Evolutionary conservation across 1,140 invertebrate species (phyloP).

Genomic region (Helicoverpa zea): DNA sequence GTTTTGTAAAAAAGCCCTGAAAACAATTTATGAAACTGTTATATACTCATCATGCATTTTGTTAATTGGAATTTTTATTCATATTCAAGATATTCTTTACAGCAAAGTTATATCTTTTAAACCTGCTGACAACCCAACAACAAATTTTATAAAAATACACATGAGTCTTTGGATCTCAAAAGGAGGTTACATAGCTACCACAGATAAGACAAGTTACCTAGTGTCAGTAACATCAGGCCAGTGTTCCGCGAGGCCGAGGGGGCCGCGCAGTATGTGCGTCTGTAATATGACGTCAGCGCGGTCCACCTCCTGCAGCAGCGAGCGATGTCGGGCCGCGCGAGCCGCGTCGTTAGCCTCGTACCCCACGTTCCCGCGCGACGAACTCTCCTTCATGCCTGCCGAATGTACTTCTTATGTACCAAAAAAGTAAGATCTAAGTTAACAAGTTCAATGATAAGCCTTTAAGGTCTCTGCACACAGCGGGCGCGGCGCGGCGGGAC

Average conservation of each 20-base stretch:
- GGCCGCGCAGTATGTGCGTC: conserved; percentile 71
- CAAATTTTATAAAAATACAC: neutral
- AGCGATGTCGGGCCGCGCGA: conserved; percentile 73
- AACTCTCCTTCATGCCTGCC: conserved; percentile 60
- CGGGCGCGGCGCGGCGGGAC: too few species aligned
- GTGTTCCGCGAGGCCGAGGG: conserved; percentile 68
- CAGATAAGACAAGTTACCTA: conserved; percentile 60
- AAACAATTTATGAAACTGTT: conserved; percentile 56
- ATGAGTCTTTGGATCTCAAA: neutral
- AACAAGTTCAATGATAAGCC: neutral
- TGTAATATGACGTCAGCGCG: conserved; percentile 79
- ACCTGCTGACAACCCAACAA: too few species aligned
- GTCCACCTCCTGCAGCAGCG: conserved; percentile 76
- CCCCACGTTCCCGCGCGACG: conserved; percentile 48
- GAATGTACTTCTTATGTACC: neutral
- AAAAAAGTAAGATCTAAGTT: neutral
- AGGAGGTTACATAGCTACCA: neutral
- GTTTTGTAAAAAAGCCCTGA: conserved; percentile 88
- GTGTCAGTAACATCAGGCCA: conserved; percentile 77
- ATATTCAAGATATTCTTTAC: too few species aligned
- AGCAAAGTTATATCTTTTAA: neutral
- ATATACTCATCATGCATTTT: neutral
- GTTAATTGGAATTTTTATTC: too few species aligned
- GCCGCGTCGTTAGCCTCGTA: conserved; percentile 66
- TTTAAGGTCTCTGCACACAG: too few species aligned